Conservation (phyloP, 2,113 vertebrate species). For the Rhombomys opimus region DNA sequence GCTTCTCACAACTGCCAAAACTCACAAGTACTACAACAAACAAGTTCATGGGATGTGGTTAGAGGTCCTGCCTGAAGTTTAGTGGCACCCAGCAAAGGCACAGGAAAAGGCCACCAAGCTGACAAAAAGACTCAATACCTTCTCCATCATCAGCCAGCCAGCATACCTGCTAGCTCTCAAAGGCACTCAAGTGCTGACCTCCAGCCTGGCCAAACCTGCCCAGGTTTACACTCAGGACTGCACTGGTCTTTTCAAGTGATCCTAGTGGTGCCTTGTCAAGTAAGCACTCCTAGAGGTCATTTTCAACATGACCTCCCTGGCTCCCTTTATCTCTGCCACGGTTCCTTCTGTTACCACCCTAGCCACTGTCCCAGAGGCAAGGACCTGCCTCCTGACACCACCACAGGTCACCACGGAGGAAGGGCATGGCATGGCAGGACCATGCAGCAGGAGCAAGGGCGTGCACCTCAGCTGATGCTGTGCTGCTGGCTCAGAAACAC, state of each 20-base stretch:
- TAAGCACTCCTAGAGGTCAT: not conserved
- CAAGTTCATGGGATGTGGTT: not conserved
- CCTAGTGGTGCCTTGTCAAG: not conserved
- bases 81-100: not conserved
- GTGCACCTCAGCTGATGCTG: not conserved
- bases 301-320: not conserved
- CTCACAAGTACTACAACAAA: too few relatives aligned
- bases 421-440: rapidly evolving
- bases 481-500: slow-evolving; percentile 2
- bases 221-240: not conserved
- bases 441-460: not conserved
- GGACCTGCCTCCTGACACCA: not conserved
- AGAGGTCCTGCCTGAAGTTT: not conserved
- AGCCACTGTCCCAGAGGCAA: not conserved
- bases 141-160: too few relatives aligned
- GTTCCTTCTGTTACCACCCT: not conserved
- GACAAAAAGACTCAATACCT: not conserved
- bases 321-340: not conserved
- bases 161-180: not conserved
- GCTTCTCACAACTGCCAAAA: not conserved
- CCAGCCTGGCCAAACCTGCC: not conserved
- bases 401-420: not conserved
- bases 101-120: not conserved
- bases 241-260: not conserved
- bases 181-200: not conserved